phyloP scores from a whole-genome alignment of 2,797 vertebrate species.

The Gymnocypris eckloni region DNA sequence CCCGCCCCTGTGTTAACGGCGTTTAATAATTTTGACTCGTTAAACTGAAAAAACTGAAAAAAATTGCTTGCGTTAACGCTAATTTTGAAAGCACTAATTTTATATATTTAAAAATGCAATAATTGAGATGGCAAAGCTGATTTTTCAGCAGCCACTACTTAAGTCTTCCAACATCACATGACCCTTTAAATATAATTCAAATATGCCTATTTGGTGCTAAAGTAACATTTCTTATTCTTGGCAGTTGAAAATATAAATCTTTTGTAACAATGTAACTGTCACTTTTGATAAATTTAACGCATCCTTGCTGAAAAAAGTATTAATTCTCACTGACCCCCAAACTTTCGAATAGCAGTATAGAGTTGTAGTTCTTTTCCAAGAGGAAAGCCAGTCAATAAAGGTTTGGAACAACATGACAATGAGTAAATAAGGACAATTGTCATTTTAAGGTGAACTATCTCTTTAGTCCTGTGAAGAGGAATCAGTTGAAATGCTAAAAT shows the following conservation, averaged over 20 bases:
- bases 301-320: not conserved
- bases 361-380: not conserved
- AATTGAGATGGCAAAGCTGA: not conserved
- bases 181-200: not conserved
- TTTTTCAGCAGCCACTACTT: not conserved
- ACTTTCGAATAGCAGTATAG: not conserved
- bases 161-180: not conserved
- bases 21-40: no score
- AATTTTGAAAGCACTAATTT: no score
- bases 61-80: no score
- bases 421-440: not conserved
- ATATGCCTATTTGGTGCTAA: not conserved
- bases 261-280: not conserved
- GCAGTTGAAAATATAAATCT: not conserved
- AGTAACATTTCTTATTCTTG: not conserved
- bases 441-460: not conserved
- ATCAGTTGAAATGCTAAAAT: not conserved
- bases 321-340: not conserved
- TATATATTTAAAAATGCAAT: not conserved
- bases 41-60: no score
- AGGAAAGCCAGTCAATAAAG: not conserved
- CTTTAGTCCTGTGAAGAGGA: slow-evolving; percentile 1
- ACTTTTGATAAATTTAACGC: not conserved
- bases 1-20: no score
- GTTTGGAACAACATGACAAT: not conserved